Percentiles rank a stretch among this genome's conserved stretches.
phyloP scores from a whole-genome alignment of 2,113 vertebrate species.

The Vicugna pacos region DNA sequence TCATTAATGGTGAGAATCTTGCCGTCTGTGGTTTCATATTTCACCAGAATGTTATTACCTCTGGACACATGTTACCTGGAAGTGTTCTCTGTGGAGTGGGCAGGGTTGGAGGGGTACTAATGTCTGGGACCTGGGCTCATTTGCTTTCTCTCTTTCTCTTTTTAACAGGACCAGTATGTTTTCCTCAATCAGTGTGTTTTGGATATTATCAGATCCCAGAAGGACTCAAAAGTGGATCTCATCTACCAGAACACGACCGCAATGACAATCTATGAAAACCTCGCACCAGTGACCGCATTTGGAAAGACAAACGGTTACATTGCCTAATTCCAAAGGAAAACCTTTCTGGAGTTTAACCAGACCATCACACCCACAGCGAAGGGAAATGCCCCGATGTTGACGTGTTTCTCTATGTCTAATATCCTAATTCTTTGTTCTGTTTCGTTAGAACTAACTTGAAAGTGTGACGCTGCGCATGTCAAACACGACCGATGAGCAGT shows the following conservation, averaged over 20 bases:
- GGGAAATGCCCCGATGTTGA: slow-evolving; percentile 58
- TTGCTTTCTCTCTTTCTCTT: slow-evolving; percentile 35
- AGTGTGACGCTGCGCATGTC: not conserved
- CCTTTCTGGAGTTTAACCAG: slow-evolving; percentile 16
- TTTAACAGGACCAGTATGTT: slow-evolving; percentile 94
- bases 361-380: slow-evolving; percentile 20
- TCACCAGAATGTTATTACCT: not conserved
- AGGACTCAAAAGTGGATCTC: slow-evolving; percentile 92
- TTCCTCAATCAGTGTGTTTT: slow-evolving; percentile 96
- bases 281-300: slow-evolving; percentile 80
- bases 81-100: not conserved
- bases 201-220: slow-evolving; percentile 95
- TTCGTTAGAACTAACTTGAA: slow-evolving; percentile 64
- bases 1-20: not conserved
- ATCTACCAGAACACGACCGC: slow-evolving; percentile 96
- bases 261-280: slow-evolving; percentile 94
- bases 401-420: slow-evolving; percentile 65
- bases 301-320: slow-evolving; percentile 89
- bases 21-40: not conserved
- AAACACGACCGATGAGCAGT: not conserved
- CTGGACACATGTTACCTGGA: rapidly evolving
- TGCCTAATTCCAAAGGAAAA: slow-evolving; percentile 70
- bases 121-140: not conserved
- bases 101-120: not conserved
- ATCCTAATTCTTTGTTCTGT: slow-evolving; percentile 76